Evolutionary conservation across 2,113 vertebrate species (phyloP), one percentile per base, ranked within the genome.

Genomic region (Saccopteryx leptura): DNA sequence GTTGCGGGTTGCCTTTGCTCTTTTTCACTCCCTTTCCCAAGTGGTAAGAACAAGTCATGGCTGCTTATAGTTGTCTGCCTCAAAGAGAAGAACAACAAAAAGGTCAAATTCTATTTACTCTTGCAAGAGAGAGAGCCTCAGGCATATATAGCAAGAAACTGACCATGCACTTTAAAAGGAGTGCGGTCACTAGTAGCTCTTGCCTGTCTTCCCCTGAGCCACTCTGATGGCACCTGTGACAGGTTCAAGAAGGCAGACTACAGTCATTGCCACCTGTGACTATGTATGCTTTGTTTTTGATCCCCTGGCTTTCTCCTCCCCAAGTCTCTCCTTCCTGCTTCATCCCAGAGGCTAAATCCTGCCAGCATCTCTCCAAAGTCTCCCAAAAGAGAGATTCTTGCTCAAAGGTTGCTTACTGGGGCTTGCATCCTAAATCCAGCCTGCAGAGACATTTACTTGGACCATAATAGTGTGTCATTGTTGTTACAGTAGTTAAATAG

Each of bases 11-110:
- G 33, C 90, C 80, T 94, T 56, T 66, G 63, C 65, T 39, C 46
- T 89, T 83, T 93, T 78, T 63, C 15, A 2, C 74, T 66, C 68
- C 87, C 61, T 95, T 90, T 75, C 85, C 90, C 88, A 93, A 65
- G 76, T 66, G 72, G 60, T 71, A 83, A 92, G 94, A 90, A 54
- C 68, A 88, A 90, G 74, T 52, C 46, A 76, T n/a, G 63, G 31
- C 21, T 94, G 58, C 72, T 85, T 81, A 5, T 23, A 56, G 82
- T 12, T 68, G 26, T 54, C 60, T 72, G 60, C 48, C 52, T 78
- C 76, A 56, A 69, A 75, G n/a, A 92, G 61, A 83, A 94, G 4
- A 89, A 58, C 7, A 31, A 39, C 15, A 52, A 39, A 13, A 50
- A 33, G 8, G 28, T 72, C 90, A 48, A 31, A 83, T 31, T 56